These are phyloP conservation scores for Argyresthia albistria DNA, from an alignment of 2,888 invertebrate species.

Conservation along the genomic window DNA sequence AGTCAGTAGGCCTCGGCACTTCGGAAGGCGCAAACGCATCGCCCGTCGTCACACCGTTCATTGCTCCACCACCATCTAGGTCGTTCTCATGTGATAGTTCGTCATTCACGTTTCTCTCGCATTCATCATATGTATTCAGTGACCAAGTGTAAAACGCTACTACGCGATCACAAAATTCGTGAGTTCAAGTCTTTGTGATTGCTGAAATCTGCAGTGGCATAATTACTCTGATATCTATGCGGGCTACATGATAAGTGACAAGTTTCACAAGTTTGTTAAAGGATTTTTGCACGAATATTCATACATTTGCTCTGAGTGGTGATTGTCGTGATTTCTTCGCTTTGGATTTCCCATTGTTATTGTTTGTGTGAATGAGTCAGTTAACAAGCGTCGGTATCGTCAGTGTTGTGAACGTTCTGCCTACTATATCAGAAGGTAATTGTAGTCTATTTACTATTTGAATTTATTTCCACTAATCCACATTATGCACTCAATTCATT, in stretches of 20 bases:
- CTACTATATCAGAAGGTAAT: conserved; percentile 66
- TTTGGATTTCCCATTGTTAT: background rate
- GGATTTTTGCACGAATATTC: conserved; percentile 22
- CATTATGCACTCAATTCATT: no score
- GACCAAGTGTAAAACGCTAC: conserved; percentile 22
- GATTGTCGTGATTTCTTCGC: background rate
- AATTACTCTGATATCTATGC: conserved; percentile 47
- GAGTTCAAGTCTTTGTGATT: conserved; percentile 21
- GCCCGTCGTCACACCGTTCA: conserved; percentile 7
- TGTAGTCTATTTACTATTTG: background rate
- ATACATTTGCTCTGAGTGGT: conserved; percentile 12
- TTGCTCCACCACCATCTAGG: conserved; percentile 27
- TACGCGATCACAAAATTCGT: background rate
- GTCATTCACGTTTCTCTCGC: conserved; percentile 38
- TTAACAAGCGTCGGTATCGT: conserved; percentile 67
- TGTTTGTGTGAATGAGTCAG: conserved; percentile 68
- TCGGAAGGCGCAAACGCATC: conserved; percentile 54
- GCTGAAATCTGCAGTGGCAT: conserved; percentile 32
- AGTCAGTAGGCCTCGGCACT: conserved; percentile 54
- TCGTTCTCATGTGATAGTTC: conserved; percentile 49
- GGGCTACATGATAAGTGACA: conserved; percentile 55
- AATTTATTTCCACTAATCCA: no score
- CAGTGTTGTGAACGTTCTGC: conserved; percentile 67
- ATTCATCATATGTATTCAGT: conserved; percentile 44
- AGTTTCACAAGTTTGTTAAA: conserved; percentile 45